A percentile compares a stretch with the other conserved stretches of the same genome.
These are phyloP conservation scores for Psittacula echo DNA, from an alignment of 2,797 vertebrate genomes.

Conservation along the genomic window DNA sequence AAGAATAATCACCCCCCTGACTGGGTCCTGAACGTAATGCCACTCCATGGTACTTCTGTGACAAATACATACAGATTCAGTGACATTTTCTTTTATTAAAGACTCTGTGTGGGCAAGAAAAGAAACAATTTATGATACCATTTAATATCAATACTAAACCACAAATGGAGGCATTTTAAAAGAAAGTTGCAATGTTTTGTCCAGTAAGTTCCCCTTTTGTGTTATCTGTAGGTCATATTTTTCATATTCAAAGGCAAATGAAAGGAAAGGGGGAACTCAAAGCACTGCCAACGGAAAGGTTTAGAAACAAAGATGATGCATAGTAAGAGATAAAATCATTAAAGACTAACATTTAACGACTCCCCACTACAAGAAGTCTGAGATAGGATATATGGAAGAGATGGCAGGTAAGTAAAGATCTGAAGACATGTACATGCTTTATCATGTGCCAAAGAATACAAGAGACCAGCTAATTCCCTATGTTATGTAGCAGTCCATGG, in stretches of 20 bases:
- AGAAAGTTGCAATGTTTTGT: constrained; percentile 4
- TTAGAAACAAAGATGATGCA: neutral
- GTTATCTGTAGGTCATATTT: neutral
- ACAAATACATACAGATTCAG: constrained; percentile 21
- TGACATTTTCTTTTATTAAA: constrained; percentile 42
- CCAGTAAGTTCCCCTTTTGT: neutral
- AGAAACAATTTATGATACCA: constrained; percentile 21
- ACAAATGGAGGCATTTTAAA: constrained; percentile 14
- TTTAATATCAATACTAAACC: constrained; percentile 17
- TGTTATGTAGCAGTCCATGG: neutral
- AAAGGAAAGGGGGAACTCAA: neutral
- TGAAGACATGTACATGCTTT: neutral
- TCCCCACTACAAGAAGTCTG: neutral
- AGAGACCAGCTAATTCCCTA: neutral
- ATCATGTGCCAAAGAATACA: neutral
- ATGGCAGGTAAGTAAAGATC: neutral
- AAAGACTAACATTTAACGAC: neutral
- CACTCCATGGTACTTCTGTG: constrained; percentile 22
- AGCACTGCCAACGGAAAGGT: neutral
- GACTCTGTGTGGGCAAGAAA: constrained; percentile 28
- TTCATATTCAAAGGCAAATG: neutral
- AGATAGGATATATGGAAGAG: neutral
- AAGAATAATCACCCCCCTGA: constrained; percentile 54
- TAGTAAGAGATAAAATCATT: neutral
- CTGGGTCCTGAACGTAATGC: constrained; percentile 21